phyloP scores from a whole-genome alignment of 2,888 invertebrate genomes.

The Morpho achilles region DNA sequence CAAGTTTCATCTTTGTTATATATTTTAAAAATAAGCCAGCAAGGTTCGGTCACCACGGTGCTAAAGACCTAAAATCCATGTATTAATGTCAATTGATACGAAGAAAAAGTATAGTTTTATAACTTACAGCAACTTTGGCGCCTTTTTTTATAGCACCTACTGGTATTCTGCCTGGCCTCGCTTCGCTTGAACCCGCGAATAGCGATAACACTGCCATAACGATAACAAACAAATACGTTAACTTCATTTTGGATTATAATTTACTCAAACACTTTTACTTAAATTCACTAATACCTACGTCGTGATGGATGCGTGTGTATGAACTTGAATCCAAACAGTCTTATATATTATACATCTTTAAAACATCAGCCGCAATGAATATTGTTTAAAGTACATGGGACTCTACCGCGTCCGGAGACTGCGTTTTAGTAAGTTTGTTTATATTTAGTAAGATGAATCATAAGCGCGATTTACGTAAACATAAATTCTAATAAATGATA shows the following conservation, averaged over 20 bases:
- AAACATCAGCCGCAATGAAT: background rate
- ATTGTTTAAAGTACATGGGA: background rate
- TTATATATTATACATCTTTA: background rate
- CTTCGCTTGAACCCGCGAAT: background rate
- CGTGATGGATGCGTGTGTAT: background rate
- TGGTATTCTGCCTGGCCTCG: background rate
- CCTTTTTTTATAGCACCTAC: background rate
- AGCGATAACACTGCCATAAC: background rate
- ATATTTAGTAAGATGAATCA: background rate
- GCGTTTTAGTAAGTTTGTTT: too few species aligned
- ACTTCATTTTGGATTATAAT: background rate
- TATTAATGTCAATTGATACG: too few species aligned
- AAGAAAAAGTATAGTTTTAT: background rate
- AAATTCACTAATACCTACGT: background rate
- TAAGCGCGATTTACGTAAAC: slow-evolving; percentile 28
- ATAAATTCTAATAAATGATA: too few species aligned
- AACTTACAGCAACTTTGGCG: background rate
- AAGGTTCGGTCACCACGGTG: too few species aligned
- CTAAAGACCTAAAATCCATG: too few species aligned
- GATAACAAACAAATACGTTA: background rate
- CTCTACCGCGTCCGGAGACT: background rate
- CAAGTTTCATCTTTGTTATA: too few species aligned
- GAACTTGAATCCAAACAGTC: background rate
- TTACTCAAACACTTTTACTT: background rate
- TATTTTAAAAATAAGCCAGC: too few species aligned